Conservation (phyloP, 2,888 invertebrate species). For the Agonopterix heracliana region DNA sequence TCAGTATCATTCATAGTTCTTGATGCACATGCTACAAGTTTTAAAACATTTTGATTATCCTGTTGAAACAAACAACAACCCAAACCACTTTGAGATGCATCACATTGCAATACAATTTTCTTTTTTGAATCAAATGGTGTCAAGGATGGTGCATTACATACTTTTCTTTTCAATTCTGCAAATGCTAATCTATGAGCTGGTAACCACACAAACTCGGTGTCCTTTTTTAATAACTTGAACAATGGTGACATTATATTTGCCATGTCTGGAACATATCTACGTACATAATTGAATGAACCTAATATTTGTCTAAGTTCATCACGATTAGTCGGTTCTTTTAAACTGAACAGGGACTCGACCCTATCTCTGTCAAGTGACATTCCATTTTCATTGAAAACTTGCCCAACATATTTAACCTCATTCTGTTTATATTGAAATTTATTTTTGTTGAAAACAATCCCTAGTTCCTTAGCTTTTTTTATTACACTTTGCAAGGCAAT, state of each 20-base stretch:
- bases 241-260: slow-evolving; percentile 11
- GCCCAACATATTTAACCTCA: slow-evolving; percentile 14
- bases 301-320: slow-evolving; percentile 12
- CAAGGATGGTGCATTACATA: not conserved
- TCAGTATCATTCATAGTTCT: slow-evolving; percentile 8
- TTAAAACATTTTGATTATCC: slow-evolving; percentile 1
- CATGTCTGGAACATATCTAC: slow-evolving; percentile 15
- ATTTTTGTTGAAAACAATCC: slow-evolving; percentile 12
- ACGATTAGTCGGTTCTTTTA: slow-evolving; percentile 6
- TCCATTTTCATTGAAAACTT: slow-evolving; percentile 9
- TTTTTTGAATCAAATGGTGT: slow-evolving; percentile 10
- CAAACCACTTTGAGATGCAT: slow-evolving; percentile 7
- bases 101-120: slow-evolving; percentile 9
- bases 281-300: too few relatives aligned
- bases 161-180: slow-evolving; percentile 4
- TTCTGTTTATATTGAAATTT: slow-evolving; percentile 13
- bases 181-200: slow-evolving; percentile 12
- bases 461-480: slow-evolving; percentile 4
- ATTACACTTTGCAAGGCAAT: slow-evolving; percentile 4
- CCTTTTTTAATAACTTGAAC: slow-evolving; percentile 8
- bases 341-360: slow-evolving; percentile 10
- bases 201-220: slow-evolving; percentile 12
- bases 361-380: slow-evolving; percentile 10
- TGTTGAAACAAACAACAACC: slow-evolving; percentile 7
- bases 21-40: too few relatives aligned